These are phyloP conservation scores for Tipula helvola DNA, from an alignment of 2,888 invertebrate genomes.

Conservation along the genomic window DNA sequence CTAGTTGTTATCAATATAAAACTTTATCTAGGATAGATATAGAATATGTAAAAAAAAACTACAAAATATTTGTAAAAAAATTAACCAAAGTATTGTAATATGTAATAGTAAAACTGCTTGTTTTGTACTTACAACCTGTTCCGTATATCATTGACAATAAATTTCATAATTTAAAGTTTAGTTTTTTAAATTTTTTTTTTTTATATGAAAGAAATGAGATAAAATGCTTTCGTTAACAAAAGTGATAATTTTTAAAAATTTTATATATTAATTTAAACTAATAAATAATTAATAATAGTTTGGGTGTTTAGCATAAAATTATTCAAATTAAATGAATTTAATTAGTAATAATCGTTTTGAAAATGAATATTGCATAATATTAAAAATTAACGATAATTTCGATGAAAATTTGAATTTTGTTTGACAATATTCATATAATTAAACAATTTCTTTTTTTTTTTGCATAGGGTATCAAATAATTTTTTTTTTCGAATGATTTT, in stretches of 20 bases:
- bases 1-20: not conserved
- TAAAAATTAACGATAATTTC: not conserved
- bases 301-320: not conserved
- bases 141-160: not conserved
- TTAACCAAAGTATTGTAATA: not conserved
- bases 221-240: slow-evolving; percentile 4
- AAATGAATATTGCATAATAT: not conserved
- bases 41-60: not conserved
- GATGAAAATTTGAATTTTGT: not conserved
- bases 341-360: not conserved
- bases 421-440: not conserved
- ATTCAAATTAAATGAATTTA: not conserved
- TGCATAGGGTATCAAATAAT: not conserved
- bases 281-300: not conserved
- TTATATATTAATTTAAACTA: not conserved
- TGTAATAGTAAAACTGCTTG: not conserved
- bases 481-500: not conserved
- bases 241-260: not conserved
- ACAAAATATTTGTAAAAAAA: not conserved
- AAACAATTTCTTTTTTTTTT: not conserved
- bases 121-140: slow-evolving; percentile 9
- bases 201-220: not conserved
- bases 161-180: not conserved
- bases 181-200: not conserved
- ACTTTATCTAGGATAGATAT: slow-evolving; percentile 4